Evolutionary conservation across 2,113 vertebrate species (phyloP), one percentile per base, ranked within the genome.

Genomic region (Nematolebias whitei): DNA sequence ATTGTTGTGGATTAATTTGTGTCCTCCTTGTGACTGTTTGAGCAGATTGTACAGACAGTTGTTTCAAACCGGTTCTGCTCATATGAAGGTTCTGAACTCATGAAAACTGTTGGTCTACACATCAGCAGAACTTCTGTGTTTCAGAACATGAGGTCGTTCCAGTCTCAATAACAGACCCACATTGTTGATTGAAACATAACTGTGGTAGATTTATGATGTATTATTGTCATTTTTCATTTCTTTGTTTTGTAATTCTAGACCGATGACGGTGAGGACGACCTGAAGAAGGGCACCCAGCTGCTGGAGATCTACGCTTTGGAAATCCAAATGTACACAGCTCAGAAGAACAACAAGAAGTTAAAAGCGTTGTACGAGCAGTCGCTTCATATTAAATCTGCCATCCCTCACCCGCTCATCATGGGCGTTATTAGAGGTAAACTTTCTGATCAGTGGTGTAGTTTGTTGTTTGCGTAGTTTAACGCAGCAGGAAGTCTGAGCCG

Each of bases 301-400:
- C 82, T 99, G 93, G 98, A 99, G 93, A 99, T 99, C 82, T 99
- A 99, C 72, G 97, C 98, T 85, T 91, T 99, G 87, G 98, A 99
- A 92, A 99, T 99, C 89, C 98, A 99, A 79, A 99, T 99, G 98
- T 99, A 99, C 83, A 99, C 97, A 0, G 97, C 97, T 83, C 98
- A 99, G 90, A 99, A 99, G 92, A 99, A 99, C 92, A 99, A 99
- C 93, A 99, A 99, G 92, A 99, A 99, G 83, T 92, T 99, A 69
- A 99, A 99, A 94, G 97, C 97, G 57, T 92, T 99, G 57, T 99
- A 99, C 77, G 98, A 99, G 87, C 97, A 99, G 85, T 99, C 98
- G 5, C 94, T 99, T 88, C 98, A 99, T 88, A 99, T 99, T 91
- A 99, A 99, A 86, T 99, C 98, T 79, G 98, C 98, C 70, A 99